Base-by-base conservation (phyloP, 2,113 vertebrate species). In the Ctenomys sociabilis region DNA sequence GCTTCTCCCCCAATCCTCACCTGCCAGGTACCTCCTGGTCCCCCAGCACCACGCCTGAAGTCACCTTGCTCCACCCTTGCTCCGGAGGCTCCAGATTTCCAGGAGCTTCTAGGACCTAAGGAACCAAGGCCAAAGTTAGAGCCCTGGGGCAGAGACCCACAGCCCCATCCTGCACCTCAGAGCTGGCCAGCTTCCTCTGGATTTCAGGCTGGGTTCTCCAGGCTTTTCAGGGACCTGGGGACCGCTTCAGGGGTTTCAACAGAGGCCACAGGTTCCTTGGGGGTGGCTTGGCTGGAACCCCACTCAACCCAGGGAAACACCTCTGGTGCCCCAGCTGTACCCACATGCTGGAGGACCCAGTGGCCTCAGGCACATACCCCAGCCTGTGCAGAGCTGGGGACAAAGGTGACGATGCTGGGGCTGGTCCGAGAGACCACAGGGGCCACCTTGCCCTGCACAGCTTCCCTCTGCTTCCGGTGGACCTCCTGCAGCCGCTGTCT, bases 391-490 rank as follows among this genome's bases (percentile, higher is more conserved):
- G 77, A 28, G 1, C 90, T 92, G 0, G 97, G 95, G 4, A 97
- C 95, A 8, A 97, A 97, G 84, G 97, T 97, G 37, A 97, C 97
- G 0, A 97, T 97, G 96, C 97, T 22, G 0, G 97, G 97, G 28
- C 2, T 87, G 1, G 84, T 94, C 84, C 52, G 92, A 92, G 97
- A 97, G 52, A 97, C 92, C 91, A 95, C 9, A 0, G 94, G 97
- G 75, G 5, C 0, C 0, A 54, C 86, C 52, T 17, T 91, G 96
- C 89, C 32, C 0, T 80, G 49, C 26, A 84, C 0, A 0, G 98
- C 98, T 96, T 98, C 98, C 85, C 81, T 97, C 97, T 98, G 98
- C 64, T 97, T 98, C 88, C 91, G 96, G 82, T 98, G 98, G 0
- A 98, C 92, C 0, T 98, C 98, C 73, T 96, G 98, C 63, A 99